phyloP scores from a whole-genome alignment of 1,140 invertebrate species.

The Anastrepha obliqua region DNA sequence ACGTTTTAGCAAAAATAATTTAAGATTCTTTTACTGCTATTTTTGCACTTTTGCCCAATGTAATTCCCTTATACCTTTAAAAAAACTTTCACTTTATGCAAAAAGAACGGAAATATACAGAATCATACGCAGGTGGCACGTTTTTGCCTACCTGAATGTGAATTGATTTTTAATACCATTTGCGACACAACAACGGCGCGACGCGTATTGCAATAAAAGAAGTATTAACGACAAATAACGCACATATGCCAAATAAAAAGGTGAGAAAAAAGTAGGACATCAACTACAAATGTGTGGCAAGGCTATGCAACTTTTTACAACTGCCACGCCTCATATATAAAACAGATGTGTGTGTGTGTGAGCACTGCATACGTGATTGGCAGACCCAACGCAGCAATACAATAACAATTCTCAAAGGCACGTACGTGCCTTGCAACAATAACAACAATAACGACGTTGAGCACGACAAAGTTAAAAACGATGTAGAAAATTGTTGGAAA shows the following conservation, averaged over 20 bases:
- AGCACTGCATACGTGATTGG: background rate
- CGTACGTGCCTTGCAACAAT: background rate
- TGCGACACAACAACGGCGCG: background rate
- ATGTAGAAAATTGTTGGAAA: background rate
- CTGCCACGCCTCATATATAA: background rate
- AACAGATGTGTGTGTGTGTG: background rate
- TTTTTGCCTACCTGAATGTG: background rate
- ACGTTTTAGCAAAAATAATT: background rate
- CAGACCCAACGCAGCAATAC: background rate
- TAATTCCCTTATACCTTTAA: background rate
- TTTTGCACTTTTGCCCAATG: background rate
- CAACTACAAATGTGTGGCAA: background rate
- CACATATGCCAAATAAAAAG: constrained; percentile 13
- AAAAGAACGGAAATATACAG: background rate
- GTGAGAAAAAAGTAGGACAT: background rate
- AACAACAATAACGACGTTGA: background rate
- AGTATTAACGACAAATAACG: background rate
- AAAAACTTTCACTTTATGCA: background rate
- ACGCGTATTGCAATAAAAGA: background rate
- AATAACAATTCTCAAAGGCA: background rate
- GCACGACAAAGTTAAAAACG: background rate
- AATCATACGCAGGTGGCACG: background rate
- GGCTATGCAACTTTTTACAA: background rate
- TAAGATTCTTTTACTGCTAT: too few relatives aligned
- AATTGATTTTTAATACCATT: constrained; percentile 1